A percentile compares a stretch with the other conserved stretches of the same genome.
Evolutionary conservation across 2,113 vertebrate species (phyloP).

Genomic region (Pomatostomus ruficeps): DNA sequence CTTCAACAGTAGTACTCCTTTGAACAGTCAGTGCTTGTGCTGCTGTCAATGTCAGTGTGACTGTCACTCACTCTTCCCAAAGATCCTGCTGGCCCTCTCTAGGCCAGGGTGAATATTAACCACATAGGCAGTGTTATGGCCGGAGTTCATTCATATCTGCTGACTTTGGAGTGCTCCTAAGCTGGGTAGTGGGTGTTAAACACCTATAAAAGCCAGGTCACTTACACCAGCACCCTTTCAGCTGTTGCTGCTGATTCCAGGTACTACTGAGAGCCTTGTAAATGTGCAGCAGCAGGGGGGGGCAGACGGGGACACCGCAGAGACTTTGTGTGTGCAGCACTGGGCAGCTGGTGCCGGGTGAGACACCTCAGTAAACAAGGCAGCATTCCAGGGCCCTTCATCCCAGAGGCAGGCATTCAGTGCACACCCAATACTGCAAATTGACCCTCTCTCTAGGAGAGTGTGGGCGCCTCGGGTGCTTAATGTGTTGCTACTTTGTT

Average conservation of each 20-base stretch:
- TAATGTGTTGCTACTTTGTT: background rate
- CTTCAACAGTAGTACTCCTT: background rate
- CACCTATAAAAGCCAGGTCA: background rate
- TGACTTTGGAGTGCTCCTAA: background rate
- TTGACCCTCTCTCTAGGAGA: rapidly evolving
- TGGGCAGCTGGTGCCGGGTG: background rate
- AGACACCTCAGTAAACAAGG: background rate
- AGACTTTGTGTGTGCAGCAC: background rate
- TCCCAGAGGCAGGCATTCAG: background rate
- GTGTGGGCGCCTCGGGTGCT: rapidly evolving
- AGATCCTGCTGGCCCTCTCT: background rate
- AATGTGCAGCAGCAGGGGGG: background rate
- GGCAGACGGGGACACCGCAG: background rate
- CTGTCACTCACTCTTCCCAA: background rate
- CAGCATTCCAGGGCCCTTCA: background rate
- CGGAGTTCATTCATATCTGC: background rate
- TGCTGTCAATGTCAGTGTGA: background rate
- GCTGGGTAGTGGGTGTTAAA: background rate
- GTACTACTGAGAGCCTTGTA: background rate
- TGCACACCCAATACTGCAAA: background rate
- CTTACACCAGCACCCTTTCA: background rate
- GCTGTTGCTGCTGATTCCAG: background rate
- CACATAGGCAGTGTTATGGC: background rate
- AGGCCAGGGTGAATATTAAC: background rate
- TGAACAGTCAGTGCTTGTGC: background rate